Evolutionary conservation across 2,888 invertebrate genomes (phyloP).

Genomic region (Boloria selene): DNA sequence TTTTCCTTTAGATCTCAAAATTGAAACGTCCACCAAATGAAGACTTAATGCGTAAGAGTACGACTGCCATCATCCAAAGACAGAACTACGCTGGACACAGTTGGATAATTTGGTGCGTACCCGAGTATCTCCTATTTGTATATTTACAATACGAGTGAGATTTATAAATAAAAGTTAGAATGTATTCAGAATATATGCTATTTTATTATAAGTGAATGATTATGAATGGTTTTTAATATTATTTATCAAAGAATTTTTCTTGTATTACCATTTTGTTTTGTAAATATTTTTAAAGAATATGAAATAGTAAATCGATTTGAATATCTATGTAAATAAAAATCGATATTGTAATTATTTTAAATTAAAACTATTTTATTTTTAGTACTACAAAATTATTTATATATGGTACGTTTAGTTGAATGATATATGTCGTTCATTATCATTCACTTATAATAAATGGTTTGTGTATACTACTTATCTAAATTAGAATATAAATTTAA

Average conservation of each 20-base stretch:
- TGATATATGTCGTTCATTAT: not conserved
- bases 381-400: not conserved
- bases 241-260: not conserved
- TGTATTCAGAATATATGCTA: not conserved
- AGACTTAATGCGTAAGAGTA: slow-evolving; percentile 35
- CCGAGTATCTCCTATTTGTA: not conserved
- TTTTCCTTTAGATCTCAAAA: slow-evolving; percentile 33
- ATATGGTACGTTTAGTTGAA: not conserved
- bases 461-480: not conserved
- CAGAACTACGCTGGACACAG: slow-evolving; percentile 1
- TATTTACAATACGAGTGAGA: slow-evolving; percentile 9
- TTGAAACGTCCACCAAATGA: slow-evolving; percentile 32
- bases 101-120: slow-evolving; percentile 3
- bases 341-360: no score
- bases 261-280: no score
- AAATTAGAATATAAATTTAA: not conserved
- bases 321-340: not conserved
- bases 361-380: no score
- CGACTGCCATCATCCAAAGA: slow-evolving; percentile 31
- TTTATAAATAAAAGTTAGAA: not conserved
- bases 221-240: not conserved
- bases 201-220: not conserved
- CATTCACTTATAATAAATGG: slow-evolving; percentile 3
- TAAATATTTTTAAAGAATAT: no score
- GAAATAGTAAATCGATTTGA: no score